A percentile compares a stretch with the other conserved stretches of the same genome.
phyloP scores from a whole-genome alignment of 2,113 vertebrate genomes.

The Cacatua alba region DNA sequence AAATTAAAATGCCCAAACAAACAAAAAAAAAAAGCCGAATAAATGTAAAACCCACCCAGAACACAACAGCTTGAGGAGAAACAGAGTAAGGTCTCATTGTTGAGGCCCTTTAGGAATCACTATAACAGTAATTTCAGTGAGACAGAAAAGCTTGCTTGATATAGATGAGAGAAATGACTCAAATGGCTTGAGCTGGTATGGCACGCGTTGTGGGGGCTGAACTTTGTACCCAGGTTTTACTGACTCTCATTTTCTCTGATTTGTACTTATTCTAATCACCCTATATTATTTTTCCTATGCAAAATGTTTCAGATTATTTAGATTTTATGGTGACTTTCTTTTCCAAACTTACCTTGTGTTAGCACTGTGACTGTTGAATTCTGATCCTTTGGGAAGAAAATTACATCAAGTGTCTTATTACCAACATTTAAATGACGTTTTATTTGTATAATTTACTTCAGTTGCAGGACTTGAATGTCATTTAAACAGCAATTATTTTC shows the following conservation, averaged over 20 bases:
- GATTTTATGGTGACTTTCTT: neutral
- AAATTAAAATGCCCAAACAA: neutral
- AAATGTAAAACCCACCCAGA: neutral
- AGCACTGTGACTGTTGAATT: neutral
- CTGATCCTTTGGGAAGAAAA: slow-evolving; percentile 16
- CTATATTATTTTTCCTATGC: neutral
- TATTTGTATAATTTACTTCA: slow-evolving; percentile 2
- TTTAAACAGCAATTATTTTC: neutral
- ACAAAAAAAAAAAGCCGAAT: neutral
- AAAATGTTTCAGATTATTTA: neutral
- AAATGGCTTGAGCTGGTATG: neutral
- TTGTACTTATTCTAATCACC: neutral
- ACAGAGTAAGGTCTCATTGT: neutral
- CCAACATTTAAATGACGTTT: slow-evolving; percentile 22
- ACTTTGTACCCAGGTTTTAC: neutral
- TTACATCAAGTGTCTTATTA: neutral
- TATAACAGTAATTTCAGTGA: neutral
- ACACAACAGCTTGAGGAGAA: neutral
- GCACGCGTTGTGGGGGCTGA: neutral
- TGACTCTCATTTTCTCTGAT: neutral
- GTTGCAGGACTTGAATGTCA: neutral
- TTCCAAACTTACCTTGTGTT: neutral
- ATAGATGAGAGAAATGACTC: neutral
- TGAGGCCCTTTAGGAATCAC: neutral
- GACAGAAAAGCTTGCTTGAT: neutral